Conservation (phyloP, 2,888 invertebrate genomes). For the Latrodectus hesperus region DNA sequence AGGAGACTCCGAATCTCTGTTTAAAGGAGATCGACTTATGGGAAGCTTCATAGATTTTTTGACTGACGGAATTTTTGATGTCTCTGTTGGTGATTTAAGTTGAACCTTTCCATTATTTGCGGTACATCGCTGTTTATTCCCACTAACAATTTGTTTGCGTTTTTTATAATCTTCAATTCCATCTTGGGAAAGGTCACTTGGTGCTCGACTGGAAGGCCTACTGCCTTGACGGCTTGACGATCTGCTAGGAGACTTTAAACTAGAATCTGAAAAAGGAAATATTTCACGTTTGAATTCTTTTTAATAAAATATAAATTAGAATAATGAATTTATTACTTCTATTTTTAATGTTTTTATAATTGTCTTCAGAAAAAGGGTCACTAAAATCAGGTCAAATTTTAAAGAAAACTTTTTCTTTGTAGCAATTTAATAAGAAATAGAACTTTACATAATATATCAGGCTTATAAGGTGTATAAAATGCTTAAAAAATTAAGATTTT, state of each 20-base stretch:
- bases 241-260: constrained; percentile 77
- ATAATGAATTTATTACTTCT: too few species aligned
- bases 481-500: too few species aligned
- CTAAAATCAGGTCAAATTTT: too few species aligned
- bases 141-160: constrained; percentile 27
- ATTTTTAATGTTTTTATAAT: too few species aligned
- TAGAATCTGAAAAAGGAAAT: constrained; percentile 73
- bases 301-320: too few species aligned
- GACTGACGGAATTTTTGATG: constrained; percentile 61
- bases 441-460: too few species aligned
- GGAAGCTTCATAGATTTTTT: constrained; percentile 41
- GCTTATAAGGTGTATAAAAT: too few species aligned
- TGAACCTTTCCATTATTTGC: constrained; percentile 12
- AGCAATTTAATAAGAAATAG: too few species aligned
- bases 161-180: constrained; percentile 53
- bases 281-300: background rate
- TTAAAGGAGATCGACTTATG: constrained; percentile 18
- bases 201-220: constrained; percentile 83
- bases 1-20: background rate
- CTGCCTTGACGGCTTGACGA: constrained; percentile 70
- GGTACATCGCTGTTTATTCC: constrained; percentile 20
- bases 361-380: too few species aligned
- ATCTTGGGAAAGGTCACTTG: constrained; percentile 82
- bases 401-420: too few species aligned
- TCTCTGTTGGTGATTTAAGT: constrained; percentile 29